phyloP scores from a whole-genome alignment of 2,888 invertebrate genomes.

The Metopia argyrocephala region DNA sequence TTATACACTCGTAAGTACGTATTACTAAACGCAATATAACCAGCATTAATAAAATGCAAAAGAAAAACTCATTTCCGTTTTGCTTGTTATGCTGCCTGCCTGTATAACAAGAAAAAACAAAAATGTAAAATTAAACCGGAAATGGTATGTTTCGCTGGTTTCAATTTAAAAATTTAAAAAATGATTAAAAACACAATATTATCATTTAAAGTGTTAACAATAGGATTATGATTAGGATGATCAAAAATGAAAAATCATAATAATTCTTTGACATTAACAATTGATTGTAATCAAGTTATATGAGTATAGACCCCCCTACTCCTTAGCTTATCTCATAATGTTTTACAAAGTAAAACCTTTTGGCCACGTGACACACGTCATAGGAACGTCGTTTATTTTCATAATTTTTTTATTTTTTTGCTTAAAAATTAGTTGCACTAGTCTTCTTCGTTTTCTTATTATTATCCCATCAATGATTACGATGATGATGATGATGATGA shows the following conservation, averaged over 20 bases:
- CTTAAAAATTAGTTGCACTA: not conserved
- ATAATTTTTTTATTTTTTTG: slow-evolving; percentile 15
- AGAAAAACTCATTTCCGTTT: slow-evolving; percentile 51
- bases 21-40: not conserved
- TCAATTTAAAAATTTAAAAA: slow-evolving; percentile 29
- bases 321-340: not conserved
- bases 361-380: slow-evolving; percentile 61
- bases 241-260: not conserved
- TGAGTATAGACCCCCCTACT: not conserved
- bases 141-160: slow-evolving; percentile 44
- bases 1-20: too few relatives aligned
- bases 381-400: slow-evolving; percentile 44
- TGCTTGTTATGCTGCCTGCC: too few relatives aligned
- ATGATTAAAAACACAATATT: not conserved
- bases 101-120: slow-evolving; percentile 26
- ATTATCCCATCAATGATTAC: not conserved
- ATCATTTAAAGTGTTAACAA: slow-evolving; percentile 61
- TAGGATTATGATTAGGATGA: slow-evolving; percentile 59
- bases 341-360: slow-evolving; percentile 12
- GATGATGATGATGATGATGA: not conserved
- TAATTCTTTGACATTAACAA: slow-evolving; percentile 53
- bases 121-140: slow-evolving; percentile 52
- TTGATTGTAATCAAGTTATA: slow-evolving; percentile 52
- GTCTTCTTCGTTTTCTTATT: too few relatives aligned
- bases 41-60: not conserved